These are phyloP conservation scores for Drosophila repletoides DNA, from an alignment of 1,140 invertebrate species.

Conservation along the genomic window DNA sequence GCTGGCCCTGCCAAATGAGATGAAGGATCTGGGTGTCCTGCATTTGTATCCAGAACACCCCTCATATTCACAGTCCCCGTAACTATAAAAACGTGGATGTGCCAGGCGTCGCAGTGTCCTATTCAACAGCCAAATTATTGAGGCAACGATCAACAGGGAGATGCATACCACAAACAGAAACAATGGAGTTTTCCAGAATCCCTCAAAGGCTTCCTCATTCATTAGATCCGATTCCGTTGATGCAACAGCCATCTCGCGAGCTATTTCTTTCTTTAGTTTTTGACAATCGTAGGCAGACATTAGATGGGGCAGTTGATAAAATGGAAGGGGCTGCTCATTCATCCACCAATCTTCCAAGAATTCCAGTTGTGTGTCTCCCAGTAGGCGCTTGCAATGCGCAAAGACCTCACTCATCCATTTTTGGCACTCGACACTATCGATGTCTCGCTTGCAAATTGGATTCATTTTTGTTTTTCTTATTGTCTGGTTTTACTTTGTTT, in stretches of 20 bases:
- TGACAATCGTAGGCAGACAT: slow-evolving; percentile 54
- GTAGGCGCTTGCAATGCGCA: slow-evolving; percentile 40
- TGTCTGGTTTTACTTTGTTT: background rate
- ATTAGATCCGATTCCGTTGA: background rate
- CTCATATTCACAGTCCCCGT: background rate
- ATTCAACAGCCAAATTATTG: slow-evolving; percentile 17
- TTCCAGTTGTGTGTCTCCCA: slow-evolving; percentile 17
- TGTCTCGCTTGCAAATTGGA: slow-evolving; percentile 42
- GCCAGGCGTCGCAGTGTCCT: slow-evolving; percentile 4
- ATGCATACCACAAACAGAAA: background rate
- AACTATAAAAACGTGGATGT: background rate
- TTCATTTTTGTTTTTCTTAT: slow-evolving; percentile 37
- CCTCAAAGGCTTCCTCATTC: background rate
- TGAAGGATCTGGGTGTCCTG: slow-evolving; percentile 18
- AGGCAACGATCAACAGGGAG: background rate
- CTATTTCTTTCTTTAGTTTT: slow-evolving; percentile 35
- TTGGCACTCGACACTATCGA: slow-evolving; percentile 44
- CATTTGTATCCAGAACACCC: background rate
- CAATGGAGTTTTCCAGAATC: background rate
- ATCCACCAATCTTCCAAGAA: slow-evolving; percentile 61
- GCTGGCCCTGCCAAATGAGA: slow-evolving; percentile 17
- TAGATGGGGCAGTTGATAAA: slow-evolving; percentile 21
- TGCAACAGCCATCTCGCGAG: background rate
- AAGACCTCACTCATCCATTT: slow-evolving; percentile 39
- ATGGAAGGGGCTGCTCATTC: slow-evolving; percentile 2